Base-by-base conservation (phyloP, 2,797 vertebrate genomes). In the Aplochiton taeniatus region DNA sequence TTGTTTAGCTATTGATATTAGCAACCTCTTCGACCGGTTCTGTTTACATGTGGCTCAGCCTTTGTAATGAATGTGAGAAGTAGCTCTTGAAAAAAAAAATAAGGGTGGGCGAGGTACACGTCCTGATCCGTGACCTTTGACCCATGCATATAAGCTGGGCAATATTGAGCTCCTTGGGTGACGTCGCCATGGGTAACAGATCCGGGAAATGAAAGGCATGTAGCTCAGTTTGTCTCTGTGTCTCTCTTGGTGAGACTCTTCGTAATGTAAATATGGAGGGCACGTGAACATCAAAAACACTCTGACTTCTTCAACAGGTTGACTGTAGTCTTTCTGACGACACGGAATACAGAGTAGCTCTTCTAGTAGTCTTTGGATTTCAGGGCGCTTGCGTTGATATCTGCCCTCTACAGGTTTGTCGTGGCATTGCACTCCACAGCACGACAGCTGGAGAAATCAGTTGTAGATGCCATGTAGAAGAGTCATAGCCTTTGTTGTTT, bases 41-140 rank as follows among this genome's bases (percentile, higher is more conserved):
- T n/a, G n/a, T n/a, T n/a, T n/a, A n/a, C n/a, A n/a, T n/a, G n/a
- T n/a, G n/a, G n/a, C n/a, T n/a, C n/a, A n/a, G n/a, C n/a, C n/a
- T n/a, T n/a, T n/a, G n/a, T n/a, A n/a, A n/a, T n/a, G 41, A 43
- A 19, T 48, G 45, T 48, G 9, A 14, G 58, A 47, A 47, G 20
- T 47, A 60, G 44, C 42, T 19, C 52, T 17, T 46, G 18, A 11
- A 55, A 19, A 14, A 41, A 42, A 20, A 13, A 10, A 13, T 14
- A 10, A 14, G n/a, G 31, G 31, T 31, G 3, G 31, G 11, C 49
- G 41, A 31, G 14, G 18, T 11, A 11, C 61, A 43, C 61, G 42
- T 13, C 49, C 49, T 54, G 51, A 55, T 14, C 42, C 19, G 18
- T 64, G 62, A 47, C 51, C 62, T 47, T 45, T 12, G 43, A 13